Evolutionary conservation across 2,888 invertebrate genomes (phyloP).

Genomic region (Meloe dianella): DNA sequence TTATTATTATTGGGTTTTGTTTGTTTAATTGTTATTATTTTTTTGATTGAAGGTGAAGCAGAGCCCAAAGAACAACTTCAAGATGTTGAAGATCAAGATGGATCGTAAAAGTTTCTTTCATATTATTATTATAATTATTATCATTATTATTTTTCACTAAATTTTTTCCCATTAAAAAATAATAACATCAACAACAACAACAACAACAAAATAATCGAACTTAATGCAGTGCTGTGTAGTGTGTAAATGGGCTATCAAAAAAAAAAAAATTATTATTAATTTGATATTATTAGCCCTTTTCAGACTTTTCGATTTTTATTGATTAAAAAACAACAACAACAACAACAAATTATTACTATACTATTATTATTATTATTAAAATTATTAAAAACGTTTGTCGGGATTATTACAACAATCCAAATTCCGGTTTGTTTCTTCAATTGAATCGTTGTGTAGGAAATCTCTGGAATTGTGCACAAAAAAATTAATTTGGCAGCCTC

Average conservation of each 20-base stretch:
- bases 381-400: neutral
- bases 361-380: neutral
- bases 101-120: conserved; percentile 73
- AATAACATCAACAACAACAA: neutral
- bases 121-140: conserved; percentile 10
- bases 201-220: conserved; percentile 37
- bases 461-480: conserved; percentile 24
- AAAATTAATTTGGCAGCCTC: conserved; percentile 14
- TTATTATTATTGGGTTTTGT: conserved; percentile 15
- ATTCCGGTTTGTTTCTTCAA: neutral
- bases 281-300: conserved; percentile 2
- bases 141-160: neutral
- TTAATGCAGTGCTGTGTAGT: conserved; percentile 51
- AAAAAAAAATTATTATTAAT: neutral
- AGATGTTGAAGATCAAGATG: conserved; percentile 94
- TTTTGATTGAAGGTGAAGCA: conserved; percentile 75
- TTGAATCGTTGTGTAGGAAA: neutral
- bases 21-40: conserved; percentile 18
- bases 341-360: neutral
- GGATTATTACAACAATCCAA: neutral
- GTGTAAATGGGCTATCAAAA: conserved; percentile 33
- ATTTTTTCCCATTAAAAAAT: neutral
- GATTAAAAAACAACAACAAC: neutral
- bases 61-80: conserved; percentile 91
- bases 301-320: conserved; percentile 10